Conservation (phyloP, 2,113 vertebrate species). For the Erythrolamprus reginae region DNA sequence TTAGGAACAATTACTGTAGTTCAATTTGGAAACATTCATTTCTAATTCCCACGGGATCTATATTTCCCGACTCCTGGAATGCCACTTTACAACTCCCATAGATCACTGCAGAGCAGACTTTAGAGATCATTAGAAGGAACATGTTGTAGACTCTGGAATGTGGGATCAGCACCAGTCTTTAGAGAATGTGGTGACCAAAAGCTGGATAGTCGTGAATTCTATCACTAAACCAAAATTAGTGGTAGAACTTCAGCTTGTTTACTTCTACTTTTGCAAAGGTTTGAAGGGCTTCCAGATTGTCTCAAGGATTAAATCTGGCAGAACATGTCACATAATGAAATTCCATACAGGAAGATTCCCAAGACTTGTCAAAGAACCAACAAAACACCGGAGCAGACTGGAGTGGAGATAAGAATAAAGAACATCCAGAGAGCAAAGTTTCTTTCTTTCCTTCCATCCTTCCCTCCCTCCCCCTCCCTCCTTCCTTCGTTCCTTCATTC, state of each 20-base stretch:
- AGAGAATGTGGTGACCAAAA: neutral
- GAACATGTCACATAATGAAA: neutral
- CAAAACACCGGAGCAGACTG: neutral
- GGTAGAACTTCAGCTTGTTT: neutral
- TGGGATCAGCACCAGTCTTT: neutral
- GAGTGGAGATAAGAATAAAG: neutral
- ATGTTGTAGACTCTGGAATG: neutral
- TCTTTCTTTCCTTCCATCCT: no score
- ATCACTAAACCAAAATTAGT: neutral
- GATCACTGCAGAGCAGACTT: neutral
- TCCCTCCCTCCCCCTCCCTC: no score
- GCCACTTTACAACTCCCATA: neutral
- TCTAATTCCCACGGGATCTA: neutral
- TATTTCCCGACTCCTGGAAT: neutral
- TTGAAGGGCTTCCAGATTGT: neutral
- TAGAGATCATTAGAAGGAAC: neutral
- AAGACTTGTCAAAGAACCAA: neutral
- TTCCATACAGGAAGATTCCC: neutral
- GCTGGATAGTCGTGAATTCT: neutral
- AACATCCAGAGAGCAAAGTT: neutral
- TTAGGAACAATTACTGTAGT: neutral
- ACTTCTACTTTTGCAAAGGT: neutral
- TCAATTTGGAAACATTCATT: neutral
- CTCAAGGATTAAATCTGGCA: neutral
- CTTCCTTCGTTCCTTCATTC: no score